These are phyloP conservation scores for Sceliomorpha sp. DNA, from an alignment of 2,888 invertebrate species.

Conservation along the genomic window DNA sequence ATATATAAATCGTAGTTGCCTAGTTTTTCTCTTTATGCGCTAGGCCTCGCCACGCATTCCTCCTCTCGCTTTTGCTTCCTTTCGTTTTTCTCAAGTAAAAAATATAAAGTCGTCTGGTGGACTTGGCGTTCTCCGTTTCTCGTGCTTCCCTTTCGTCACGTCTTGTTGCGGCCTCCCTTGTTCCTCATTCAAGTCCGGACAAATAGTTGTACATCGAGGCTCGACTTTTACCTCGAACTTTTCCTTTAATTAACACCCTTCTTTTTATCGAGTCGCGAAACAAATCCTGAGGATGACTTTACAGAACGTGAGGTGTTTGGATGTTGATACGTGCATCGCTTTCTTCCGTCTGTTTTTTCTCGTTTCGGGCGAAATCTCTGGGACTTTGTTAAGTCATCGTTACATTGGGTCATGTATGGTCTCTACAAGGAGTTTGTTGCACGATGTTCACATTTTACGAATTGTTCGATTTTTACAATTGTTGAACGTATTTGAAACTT, in stretches of 20 bases:
- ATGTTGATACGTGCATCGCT: too few species aligned
- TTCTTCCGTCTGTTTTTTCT: too few species aligned
- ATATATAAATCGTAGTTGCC: slow-evolving; percentile 49
- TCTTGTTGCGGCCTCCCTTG: slow-evolving; percentile 7
- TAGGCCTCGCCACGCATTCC: slow-evolving; percentile 15
- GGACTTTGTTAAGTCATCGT: too few species aligned
- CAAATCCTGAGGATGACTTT: too few species aligned
- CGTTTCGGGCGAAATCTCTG: too few species aligned
- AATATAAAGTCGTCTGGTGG: slow-evolving; percentile 43
- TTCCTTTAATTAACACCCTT: slow-evolving; percentile 27
- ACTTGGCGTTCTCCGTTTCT: slow-evolving; percentile 15
- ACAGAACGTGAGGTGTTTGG: too few species aligned
- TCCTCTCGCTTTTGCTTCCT: slow-evolving; percentile 8
- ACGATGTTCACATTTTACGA: too few species aligned
- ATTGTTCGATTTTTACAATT: too few species aligned
- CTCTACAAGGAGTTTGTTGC: too few species aligned
- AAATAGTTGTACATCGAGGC: slow-evolving; percentile 28
- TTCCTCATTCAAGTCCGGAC: slow-evolving; percentile 27
- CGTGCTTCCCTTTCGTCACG: slow-evolving; percentile 2
- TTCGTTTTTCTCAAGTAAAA: slow-evolving; percentile 31
- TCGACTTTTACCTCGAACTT: slow-evolving; percentile 15
- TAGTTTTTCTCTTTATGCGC: slow-evolving; percentile 14
- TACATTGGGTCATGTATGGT: too few species aligned
- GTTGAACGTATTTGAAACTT: too few species aligned
- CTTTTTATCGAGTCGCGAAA: not conserved